Evolutionary conservation across 2,888 invertebrate species (phyloP), one percentile per base, ranked within the genome.

Genomic region (Sceliomorpha sp.): DNA sequence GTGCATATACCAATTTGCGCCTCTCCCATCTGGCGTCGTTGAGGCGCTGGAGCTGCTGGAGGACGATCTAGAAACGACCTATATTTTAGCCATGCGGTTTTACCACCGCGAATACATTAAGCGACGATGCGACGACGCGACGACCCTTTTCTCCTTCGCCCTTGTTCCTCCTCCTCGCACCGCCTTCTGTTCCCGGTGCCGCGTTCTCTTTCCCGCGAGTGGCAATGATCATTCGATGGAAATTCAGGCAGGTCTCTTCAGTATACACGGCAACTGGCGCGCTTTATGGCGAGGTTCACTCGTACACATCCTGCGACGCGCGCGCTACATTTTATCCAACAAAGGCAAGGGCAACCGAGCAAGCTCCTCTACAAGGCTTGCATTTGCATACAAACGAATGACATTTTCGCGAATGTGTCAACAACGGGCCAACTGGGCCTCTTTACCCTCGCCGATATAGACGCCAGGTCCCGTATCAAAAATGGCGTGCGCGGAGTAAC

Each of bases 301-400:
- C 63, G 72, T 70, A 63, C 50, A 56, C 63, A 53, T 42, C 45
- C 47, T 42, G 66, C 62, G 47, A 70, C 59, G 47, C 37, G 56
- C 42, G 45, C 47, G 67, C 64, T 70, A 66, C 74, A 67, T 76
- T 78, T 78, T 73, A 74, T 70, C 66, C 72, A 62, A 77, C 77
- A 77, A 77, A 74, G 76, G 74, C 68, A 67, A 64, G 66, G 64
- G 72, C 50, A 67, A 32, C 53, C 48, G 62, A 60, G 63, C 73
- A 51, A 73, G 60, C 62, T 75, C 62, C 50, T 64, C 70, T 73
- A 77, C 78, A 79, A 77, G 78, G 67, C 72, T 66, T n/a, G 48
- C 70, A 78, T 79, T 78, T 78, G 76, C 78, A 79, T 79, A 78
- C 78, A 78, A 79, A 78, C 78, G 78, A 79, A 76, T 69, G 48